Conservation (phyloP, 2,113 vertebrate species). For the Pygathrix nemaeus region DNA sequence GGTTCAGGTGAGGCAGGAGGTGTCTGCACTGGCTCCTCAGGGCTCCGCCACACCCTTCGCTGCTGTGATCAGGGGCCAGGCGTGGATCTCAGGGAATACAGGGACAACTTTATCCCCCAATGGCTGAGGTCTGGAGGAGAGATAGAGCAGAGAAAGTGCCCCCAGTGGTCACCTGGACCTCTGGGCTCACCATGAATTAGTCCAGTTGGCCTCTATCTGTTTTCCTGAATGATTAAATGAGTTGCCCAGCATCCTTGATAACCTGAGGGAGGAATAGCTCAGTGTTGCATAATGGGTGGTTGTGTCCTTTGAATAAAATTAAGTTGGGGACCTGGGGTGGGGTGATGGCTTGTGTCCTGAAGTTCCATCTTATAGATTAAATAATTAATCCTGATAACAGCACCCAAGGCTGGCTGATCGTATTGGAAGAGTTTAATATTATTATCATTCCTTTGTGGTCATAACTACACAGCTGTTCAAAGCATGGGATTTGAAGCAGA, state of each 20-base stretch:
- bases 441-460: background rate
- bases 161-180: accelerated
- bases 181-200: background rate
- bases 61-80: background rate
- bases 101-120: background rate
- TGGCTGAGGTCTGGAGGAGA: background rate
- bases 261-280: background rate
- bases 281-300: background rate
- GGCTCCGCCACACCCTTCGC: accelerated
- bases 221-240: background rate
- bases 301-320: background rate
- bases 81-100: accelerated
- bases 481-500: background rate
- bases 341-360: accelerated
- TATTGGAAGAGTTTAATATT: background rate
- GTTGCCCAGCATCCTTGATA: background rate
- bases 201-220: background rate
- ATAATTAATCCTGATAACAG: background rate
- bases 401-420: background rate
- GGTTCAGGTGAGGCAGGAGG: conserved; percentile 69
- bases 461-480: background rate
- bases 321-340: background rate
- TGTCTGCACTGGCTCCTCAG: accelerated
- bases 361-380: background rate
- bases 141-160: background rate